Evolutionary conservation across 2,113 vertebrate species (phyloP), one percentile per base, ranked within the genome.

Genomic region (Microtus ochrogaster): DNA sequence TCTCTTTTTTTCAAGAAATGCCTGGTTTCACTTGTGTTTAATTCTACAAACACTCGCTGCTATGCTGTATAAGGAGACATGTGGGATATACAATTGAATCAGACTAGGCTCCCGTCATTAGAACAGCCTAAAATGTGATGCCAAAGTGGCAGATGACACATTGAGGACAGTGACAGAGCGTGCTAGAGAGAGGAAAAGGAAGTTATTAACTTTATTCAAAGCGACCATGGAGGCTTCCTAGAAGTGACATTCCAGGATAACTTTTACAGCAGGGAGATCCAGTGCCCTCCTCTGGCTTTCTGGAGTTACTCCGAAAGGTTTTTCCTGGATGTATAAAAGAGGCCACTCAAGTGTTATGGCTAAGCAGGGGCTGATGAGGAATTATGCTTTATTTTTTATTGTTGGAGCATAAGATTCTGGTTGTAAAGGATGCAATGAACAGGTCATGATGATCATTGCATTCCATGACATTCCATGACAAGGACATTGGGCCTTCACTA

Each of bases 1-100:
- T 26, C 49, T 52, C 12, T 55, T 55, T 77, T 58, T 2, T 26
- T 92, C 65, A 41, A 91, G 90, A 82, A 91, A 86, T 74, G 10
- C 36, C 78, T 55, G 72, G 24, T 74, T 97, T 94, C 49, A 74
- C 87, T 95, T 95, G 22, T 58, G 1, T 93, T 90, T 77, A 96
- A 89, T 89, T 92, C 55, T 52, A 76, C 0, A 92, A 70, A 52
- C 58, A 82, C 86, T 92, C 76, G 44, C n/a, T 91, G 14, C 36
- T 78, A n/a, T 49, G 55, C 36, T 84, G 14, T 76, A n/a, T 89
- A 61, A 92, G 55, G 41, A 94, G 33, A 74, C 58, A 92, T 10
- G 87, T 16, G 90, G 55, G 36, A 63, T 78, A 39, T 9, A 91
- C 24, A 87, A n/a, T 11, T 92, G 33, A 93, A 16, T 90, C 66